Percentiles rank a stretch among this genome's conserved stretches.
Conservation (phyloP, 2,113 vertebrate genomes). For the Callaeas wilsoni region DNA sequence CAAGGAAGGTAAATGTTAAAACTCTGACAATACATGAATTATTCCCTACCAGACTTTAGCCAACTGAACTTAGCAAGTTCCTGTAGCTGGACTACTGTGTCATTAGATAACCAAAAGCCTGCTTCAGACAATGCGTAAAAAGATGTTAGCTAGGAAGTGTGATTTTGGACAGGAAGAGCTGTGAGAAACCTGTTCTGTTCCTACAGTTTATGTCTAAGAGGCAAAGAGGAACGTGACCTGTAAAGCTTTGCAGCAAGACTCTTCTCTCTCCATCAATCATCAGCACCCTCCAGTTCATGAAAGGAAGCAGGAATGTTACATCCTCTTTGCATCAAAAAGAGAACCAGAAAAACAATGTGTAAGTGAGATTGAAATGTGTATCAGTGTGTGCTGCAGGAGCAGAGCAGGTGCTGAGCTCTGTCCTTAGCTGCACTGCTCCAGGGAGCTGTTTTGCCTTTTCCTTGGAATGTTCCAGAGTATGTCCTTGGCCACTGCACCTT, state of each 20-base stretch:
- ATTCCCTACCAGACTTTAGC: not conserved
- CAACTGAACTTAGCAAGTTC: not conserved
- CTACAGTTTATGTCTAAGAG: not conserved
- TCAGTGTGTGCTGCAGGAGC: not conserved
- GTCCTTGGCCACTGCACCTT: not conserved
- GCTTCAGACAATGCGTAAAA: not conserved
- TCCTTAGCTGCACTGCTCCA: not conserved
- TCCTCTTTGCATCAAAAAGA: not conserved
- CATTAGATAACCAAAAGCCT: not conserved
- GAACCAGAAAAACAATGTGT: not conserved
- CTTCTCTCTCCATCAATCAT: not conserved
- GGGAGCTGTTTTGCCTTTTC: not conserved
- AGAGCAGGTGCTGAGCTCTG: not conserved
- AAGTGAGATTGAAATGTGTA: not conserved
- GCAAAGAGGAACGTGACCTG: not conserved
- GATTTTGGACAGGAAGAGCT: not conserved
- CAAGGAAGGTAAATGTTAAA: not conserved
- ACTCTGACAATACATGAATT: not conserved
- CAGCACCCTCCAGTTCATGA: not conserved
- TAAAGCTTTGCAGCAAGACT: not conserved
- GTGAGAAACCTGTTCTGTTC: not conserved
- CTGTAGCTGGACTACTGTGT: not conserved
- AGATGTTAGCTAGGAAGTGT: not conserved
- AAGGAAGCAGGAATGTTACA: not conserved
- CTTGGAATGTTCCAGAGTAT: not conserved